Conservation (phyloP, 2,888 invertebrate genomes). For the Himalopsyche anomala region DNA sequence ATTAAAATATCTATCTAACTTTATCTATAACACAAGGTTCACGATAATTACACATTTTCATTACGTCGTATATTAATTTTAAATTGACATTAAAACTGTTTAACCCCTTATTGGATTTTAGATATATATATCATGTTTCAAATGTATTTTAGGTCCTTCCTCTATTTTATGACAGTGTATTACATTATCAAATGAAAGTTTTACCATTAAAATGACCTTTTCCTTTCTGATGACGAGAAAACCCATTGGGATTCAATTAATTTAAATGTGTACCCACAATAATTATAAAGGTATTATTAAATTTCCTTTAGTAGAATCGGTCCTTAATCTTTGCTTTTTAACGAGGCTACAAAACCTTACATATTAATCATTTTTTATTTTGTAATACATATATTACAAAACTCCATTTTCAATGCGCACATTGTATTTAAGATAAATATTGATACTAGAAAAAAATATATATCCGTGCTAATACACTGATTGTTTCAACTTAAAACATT, state of each 20-base stretch:
- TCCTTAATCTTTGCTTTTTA: background rate
- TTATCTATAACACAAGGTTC: too few relatives aligned
- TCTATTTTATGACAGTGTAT: conserved; percentile 13
- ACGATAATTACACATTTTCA: too few relatives aligned
- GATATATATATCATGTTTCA: conserved; percentile 11
- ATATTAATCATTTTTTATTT: background rate
- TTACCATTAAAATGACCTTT: conserved; percentile 10
- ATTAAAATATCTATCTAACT: too few relatives aligned
- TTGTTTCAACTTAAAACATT: too few relatives aligned
- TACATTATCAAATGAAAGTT: conserved; percentile 11
- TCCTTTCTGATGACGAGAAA: conserved; percentile 34
- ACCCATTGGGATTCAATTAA: conserved; percentile 38
- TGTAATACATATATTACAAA: background rate
- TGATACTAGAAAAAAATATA: too few relatives aligned
- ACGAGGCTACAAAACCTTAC: background rate
- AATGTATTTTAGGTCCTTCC: background rate
- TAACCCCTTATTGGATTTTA: conserved; percentile 1
- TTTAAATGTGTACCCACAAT: conserved; percentile 1
- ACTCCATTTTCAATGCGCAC: too few relatives aligned
- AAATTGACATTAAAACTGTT: too few relatives aligned
- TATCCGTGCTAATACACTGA: too few relatives aligned
- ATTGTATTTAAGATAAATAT: too few relatives aligned
- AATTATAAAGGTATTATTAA: conserved; percentile 18
- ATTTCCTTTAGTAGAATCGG: conserved; percentile 8
- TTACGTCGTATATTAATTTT: too few relatives aligned